Evolutionary conservation across 2,113 vertebrate genomes (phyloP), one percentile per base, ranked within the genome.

Genomic region (Dipodomys merriami): DNA sequence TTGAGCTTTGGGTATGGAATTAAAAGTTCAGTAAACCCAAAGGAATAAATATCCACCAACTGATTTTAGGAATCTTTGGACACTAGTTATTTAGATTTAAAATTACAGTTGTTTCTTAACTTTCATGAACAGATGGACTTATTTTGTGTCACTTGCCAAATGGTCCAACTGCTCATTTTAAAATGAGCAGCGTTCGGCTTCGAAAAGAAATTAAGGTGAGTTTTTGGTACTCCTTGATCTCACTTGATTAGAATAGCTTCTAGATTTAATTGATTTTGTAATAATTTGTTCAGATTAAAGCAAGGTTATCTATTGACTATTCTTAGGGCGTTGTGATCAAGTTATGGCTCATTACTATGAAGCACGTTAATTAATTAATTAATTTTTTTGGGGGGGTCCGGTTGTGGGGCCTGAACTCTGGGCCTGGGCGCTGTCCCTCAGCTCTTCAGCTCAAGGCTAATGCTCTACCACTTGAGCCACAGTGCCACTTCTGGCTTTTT

Each of bases 131-230:
- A 99, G 99, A 99, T 98, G 99, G 99, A 83, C 97, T 99, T 97
- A 97, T 99, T 97, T 98, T 99, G 95, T 99, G 99, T 98, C 99
- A 99, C 91, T 98, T 99, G 64, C 99, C 99, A 89, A 97, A 99
- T 19, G 99, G 99, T 20, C 99, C 99, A 33, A 99, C 99, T 5
- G 99, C 99, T 96, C 99, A 99, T 97, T 99, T 99, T 97, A 99
- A 99, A 98, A 97, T 99, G 98, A 99, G 99, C 96, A 99, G 98
- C 39, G 99, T 99, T 95, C 98, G 99, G 88, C 98, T 99, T n/a
- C 99, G 99, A 33, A 99, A 99, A 96, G 99, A 99, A 98, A 98
- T 99, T 90, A 99, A 99, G 99, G 99, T 98, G 96, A 98, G 98
- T 91, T 85, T 90, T 93, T 16, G 53, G 44, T 35, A 74, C 73